A percentile compares a stretch with the other conserved stretches of the same genome.
phyloP scores from a whole-genome alignment of 1,140 invertebrate genomes.

The Lasioglossum albipes region DNA sequence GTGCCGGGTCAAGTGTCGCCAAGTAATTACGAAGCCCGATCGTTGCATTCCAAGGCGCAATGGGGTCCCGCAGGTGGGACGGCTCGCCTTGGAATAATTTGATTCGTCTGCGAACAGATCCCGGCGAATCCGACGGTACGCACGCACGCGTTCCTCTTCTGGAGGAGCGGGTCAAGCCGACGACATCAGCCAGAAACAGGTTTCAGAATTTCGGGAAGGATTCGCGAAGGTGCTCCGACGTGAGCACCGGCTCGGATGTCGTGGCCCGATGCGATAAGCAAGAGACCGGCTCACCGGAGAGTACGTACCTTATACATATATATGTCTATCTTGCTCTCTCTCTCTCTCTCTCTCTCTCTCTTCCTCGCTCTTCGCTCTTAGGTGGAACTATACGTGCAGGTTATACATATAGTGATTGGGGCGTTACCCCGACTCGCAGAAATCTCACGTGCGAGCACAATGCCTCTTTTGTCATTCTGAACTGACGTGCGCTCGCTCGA shows the following conservation, averaged over 20 bases:
- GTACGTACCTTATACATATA: background rate
- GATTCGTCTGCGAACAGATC: background rate
- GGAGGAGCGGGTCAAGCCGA: background rate
- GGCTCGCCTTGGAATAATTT: background rate
- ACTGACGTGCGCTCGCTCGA: conserved; percentile 21
- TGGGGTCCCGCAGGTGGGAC: background rate
- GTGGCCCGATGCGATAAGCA: conserved; percentile 58
- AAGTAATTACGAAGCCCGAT: conserved; percentile 11
- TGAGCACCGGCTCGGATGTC: conserved; percentile 33
- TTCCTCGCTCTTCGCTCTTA: too few species aligned
- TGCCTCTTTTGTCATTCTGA: conserved; percentile 55
- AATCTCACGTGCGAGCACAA: conserved; percentile 59
- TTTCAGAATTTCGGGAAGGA: conserved; percentile 51
- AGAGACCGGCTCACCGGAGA: conserved; percentile 32
- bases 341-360: too few species aligned
- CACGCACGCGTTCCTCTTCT: background rate
- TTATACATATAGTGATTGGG: conserved; percentile 15
- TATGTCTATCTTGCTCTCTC: too few species aligned
- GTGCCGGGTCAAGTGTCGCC: background rate
- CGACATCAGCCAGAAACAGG: conserved; percentile 40
- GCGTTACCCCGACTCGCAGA: conserved; percentile 33
- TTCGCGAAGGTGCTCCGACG: conserved; percentile 31
- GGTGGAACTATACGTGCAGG: conserved; percentile 3
- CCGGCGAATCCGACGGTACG: background rate
- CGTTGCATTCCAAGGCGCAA: background rate